Evolutionary conservation across 1,140 invertebrate genomes (phyloP).

Genomic region (Drosophila chauvacae): DNA sequence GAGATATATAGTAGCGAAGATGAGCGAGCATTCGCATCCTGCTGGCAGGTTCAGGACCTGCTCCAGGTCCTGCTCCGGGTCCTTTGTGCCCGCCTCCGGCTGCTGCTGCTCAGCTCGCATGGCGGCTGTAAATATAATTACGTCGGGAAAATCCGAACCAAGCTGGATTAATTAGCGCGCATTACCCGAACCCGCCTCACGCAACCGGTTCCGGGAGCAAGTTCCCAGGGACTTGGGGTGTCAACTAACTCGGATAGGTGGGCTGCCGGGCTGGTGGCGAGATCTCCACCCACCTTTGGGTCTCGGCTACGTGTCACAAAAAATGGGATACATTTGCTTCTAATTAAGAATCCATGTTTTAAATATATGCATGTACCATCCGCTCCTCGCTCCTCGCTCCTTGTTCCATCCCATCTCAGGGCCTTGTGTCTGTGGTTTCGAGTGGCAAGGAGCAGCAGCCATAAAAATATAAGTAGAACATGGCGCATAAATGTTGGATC

Average conservation of each 20-base stretch:
- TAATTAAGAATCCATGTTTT: slow-evolving; percentile 84
- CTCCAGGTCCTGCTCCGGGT: neutral
- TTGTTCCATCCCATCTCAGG: slow-evolving; percentile 37
- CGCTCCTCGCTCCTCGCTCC: slow-evolving; percentile 25
- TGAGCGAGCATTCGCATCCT: slow-evolving; percentile 55
- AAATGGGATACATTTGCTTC: slow-evolving; percentile 77
- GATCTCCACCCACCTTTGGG: slow-evolving; percentile 56
- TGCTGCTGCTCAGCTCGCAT: slow-evolving; percentile 62
- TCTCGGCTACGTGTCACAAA: slow-evolving; percentile 51
- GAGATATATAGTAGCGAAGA: slow-evolving; percentile 32
- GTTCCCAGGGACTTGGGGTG: slow-evolving; percentile 41
- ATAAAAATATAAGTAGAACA: slow-evolving; percentile 83
- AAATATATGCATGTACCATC: slow-evolving; percentile 57
- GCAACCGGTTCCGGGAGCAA: slow-evolving; percentile 52
- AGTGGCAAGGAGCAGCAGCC: slow-evolving; percentile 69
- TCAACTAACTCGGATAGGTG: slow-evolving; percentile 61
- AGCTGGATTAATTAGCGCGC: slow-evolving; percentile 84
- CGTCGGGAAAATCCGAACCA: slow-evolving; percentile 83
- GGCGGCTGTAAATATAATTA: slow-evolving; percentile 84
- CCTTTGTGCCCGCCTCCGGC: slow-evolving; percentile 17
- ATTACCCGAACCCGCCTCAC: slow-evolving; percentile 69
- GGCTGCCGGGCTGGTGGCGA: slow-evolving; percentile 12
- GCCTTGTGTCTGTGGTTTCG: slow-evolving; percentile 59
- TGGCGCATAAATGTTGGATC: slow-evolving; percentile 75
- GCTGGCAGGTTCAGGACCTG: slow-evolving; percentile 14